Conservation (phyloP, 2,888 invertebrate genomes). For the Brachyptera putata region DNA sequence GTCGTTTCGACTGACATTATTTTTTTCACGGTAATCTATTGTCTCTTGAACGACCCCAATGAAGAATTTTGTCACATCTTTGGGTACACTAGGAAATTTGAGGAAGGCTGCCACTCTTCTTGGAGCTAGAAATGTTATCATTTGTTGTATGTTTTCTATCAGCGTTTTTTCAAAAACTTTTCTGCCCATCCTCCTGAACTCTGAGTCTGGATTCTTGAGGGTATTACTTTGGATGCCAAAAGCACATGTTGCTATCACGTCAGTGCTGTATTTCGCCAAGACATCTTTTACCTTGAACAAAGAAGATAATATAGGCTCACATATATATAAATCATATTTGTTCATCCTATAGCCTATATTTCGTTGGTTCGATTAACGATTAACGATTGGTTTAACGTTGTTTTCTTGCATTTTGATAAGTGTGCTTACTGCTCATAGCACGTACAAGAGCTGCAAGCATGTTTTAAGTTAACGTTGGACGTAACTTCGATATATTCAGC, state of each 20-base stretch:
- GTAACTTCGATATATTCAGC: too few species aligned
- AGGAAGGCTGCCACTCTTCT: slow-evolving; percentile 39
- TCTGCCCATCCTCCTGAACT: slow-evolving; percentile 35
- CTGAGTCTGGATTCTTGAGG: slow-evolving; percentile 29
- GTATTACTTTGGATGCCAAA: slow-evolving; percentile 45
- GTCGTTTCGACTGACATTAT: slow-evolving; percentile 50
- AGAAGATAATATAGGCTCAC: too few species aligned
- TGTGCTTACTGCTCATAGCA: too few species aligned
- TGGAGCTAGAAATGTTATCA: slow-evolving; percentile 32
- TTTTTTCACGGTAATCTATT: slow-evolving; percentile 47
- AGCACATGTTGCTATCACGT: slow-evolving; percentile 47
- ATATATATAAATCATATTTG: too few species aligned
- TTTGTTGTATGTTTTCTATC: slow-evolving; percentile 38
- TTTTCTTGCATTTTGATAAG: too few species aligned
- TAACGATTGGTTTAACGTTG: too few species aligned
- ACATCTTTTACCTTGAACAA: slow-evolving; percentile 36
- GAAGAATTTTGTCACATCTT: slow-evolving; percentile 37
- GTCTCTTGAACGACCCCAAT: slow-evolving; percentile 46
- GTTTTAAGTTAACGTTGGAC: too few species aligned
- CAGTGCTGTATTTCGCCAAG: slow-evolving; percentile 43
- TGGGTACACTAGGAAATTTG: slow-evolving; percentile 40
- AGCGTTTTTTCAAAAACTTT: slow-evolving; percentile 34
- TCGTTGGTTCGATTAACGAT: too few species aligned
- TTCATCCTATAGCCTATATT: too few species aligned
- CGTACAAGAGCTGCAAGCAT: too few species aligned